Evolutionary conservation across 2,113 vertebrate species (phyloP).

Genomic region (Seriola rivoliana): DNA sequence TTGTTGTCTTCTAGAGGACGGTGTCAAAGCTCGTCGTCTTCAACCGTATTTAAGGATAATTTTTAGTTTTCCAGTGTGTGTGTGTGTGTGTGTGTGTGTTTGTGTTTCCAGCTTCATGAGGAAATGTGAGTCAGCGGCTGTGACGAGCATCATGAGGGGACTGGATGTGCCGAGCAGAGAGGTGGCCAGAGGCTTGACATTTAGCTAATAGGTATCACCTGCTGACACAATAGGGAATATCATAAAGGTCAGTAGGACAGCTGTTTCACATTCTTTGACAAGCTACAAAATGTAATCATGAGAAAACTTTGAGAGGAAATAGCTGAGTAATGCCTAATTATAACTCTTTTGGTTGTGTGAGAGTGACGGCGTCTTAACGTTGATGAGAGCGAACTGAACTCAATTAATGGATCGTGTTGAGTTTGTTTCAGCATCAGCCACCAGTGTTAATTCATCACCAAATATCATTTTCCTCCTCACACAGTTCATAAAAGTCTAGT

Average conservation of each 20-base stretch:
- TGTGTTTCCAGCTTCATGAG: neutral
- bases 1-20: neutral
- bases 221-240: conserved; percentile 32
- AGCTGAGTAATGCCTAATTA: neutral
- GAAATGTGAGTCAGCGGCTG: conserved; percentile 1
- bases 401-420: too few species aligned
- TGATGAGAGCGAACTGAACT: too few species aligned
- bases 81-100: neutral
- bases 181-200: conserved; percentile 28
- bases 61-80: neutral
- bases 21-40: neutral
- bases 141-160: neutral
- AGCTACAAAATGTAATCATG: neutral
- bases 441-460: too few species aligned
- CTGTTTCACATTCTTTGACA: conserved; percentile 7
- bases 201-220: conserved; percentile 29
- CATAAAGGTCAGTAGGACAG: conserved; percentile 33
- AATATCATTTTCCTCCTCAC: too few species aligned
- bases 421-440: too few species aligned
- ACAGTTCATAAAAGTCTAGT: too few species aligned
- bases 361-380: neutral
- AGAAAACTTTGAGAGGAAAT: neutral
- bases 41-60: neutral
- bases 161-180: neutral
- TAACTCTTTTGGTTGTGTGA: neutral